A percentile compares a stretch with the other conserved stretches of the same genome.
These are phyloP conservation scores for Stictocephala bisonia DNA, from an alignment of 2,888 invertebrate genomes.

Conservation along the genomic window DNA sequence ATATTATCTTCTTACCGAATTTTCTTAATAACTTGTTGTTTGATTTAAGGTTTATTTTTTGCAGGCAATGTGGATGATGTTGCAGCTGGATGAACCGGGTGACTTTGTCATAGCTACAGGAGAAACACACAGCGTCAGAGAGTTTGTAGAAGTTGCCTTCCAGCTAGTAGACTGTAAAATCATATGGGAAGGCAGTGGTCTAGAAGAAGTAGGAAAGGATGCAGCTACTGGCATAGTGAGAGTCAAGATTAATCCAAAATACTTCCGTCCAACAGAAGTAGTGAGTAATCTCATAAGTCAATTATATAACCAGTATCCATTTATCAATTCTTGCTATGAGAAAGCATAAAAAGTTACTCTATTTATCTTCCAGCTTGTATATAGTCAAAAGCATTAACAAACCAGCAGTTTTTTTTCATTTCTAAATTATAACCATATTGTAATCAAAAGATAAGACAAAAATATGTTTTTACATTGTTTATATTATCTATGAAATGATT, in stretches of 20 bases:
- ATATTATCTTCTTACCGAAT: too few relatives aligned
- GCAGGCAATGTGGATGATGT: slow-evolving; percentile 99
- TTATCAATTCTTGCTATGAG: background rate
- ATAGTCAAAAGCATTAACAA: background rate
- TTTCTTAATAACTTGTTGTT: too few relatives aligned
- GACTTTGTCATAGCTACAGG: slow-evolving; percentile 99
- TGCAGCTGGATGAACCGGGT: slow-evolving; percentile 90
- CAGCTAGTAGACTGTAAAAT: slow-evolving; percentile 82
- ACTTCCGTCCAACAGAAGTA: slow-evolving; percentile 98
- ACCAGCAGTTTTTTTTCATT: too few relatives aligned
- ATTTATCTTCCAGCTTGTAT: too few relatives aligned
- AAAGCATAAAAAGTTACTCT: too few relatives aligned
- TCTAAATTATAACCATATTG: too few relatives aligned
- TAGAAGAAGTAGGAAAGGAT: slow-evolving; percentile 82
- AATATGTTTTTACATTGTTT: too few relatives aligned
- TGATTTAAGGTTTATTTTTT: too few relatives aligned
- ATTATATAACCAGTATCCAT: background rate
- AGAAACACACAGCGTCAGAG: slow-evolving; percentile 92
- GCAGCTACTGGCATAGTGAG: slow-evolving; percentile 78
- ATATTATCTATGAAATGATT: too few relatives aligned
- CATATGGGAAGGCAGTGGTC: slow-evolving; percentile 89
- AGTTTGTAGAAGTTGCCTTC: slow-evolving; percentile 96
- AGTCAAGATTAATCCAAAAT: slow-evolving; percentile 91
- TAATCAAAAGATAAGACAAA: too few relatives aligned
- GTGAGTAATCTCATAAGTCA: slow-evolving; percentile 74